Base-by-base conservation (phyloP, 2,888 invertebrate genomes). In the Iphiclides podalirius region DNA sequence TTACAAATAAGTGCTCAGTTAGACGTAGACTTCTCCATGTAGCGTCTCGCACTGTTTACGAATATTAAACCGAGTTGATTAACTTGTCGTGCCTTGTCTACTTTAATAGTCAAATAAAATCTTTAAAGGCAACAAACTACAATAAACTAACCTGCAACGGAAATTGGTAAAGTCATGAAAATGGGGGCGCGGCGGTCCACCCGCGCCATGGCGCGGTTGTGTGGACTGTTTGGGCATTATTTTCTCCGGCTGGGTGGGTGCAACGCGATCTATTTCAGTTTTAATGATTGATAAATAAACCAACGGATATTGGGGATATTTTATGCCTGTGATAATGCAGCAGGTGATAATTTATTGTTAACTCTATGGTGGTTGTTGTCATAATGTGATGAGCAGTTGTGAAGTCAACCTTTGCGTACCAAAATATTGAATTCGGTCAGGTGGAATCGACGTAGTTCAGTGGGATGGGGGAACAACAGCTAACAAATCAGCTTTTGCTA, bases 271-370 rank as follows among this genome's bases (percentile, higher is more conserved):
- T 78, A 76, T 78, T 79, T 77, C 63, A 57, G 75, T 78, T 42
- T 79, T 77, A 76, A 74, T 69, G 74, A 76, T 77, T 75, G 63
- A 67, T 68, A 70, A 58, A 63, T 75, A 69, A 72, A 74, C 68
- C 64, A 53, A 60, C 63, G 52, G 41, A 55, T 52, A 54, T 54
- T 68, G 66, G 61, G 66, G 57, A 55, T 60, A 52, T 52, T 55
- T 53, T 48, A 52, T 54, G 60, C 67, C 67, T 71, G 70, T 70
- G 4, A 14, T 38, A 14, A n/a, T 34, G 13, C n/a, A 16, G 12
- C 11, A n/a, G 8, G 31, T 31, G 11, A 2, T 1, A 31, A n/a
- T 31, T n/a, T 6, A 35, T 28, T 39, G n/a, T 43, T 49, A 38
- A 44, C 28, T 13, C 26, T 44, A 39, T 44, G 34, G 34, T 33